Evolutionary conservation across 2,888 invertebrate genomes (phyloP).

Genomic region (Notodonta dromedarius): DNA sequence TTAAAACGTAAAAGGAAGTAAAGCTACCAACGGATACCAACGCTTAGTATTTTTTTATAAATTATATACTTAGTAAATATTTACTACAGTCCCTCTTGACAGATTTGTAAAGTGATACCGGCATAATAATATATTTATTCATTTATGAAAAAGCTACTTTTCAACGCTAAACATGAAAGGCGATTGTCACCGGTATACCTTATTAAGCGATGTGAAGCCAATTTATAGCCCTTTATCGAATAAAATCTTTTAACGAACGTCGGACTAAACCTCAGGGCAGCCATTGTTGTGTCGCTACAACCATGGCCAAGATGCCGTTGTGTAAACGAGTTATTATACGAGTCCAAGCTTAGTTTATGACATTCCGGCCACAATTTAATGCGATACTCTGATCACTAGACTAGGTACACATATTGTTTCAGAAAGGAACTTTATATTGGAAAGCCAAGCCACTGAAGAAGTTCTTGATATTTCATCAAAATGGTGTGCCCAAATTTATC

Average conservation of each 20-base stretch:
- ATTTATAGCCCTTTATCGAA: slow-evolving; percentile 71
- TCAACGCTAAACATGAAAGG: slow-evolving; percentile 39
- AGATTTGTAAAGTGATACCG: no score
- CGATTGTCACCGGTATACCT: slow-evolving; percentile 56
- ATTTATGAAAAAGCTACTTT: background rate
- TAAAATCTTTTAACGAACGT: slow-evolving; percentile 63
- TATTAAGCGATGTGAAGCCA: slow-evolving; percentile 66
- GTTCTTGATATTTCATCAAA: background rate
- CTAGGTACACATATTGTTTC: background rate
- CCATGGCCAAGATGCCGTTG: slow-evolving; percentile 54
- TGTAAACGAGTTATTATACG: slow-evolving; percentile 70
- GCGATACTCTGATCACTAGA: background rate
- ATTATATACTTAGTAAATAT: slow-evolving; percentile 7
- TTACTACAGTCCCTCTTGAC: no score
- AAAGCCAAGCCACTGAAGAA: background rate
- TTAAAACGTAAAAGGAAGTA: slow-evolving; percentile 55
- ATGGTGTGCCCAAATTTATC: background rate
- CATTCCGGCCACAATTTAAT: slow-evolving; percentile 59
- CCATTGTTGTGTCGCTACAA: slow-evolving; percentile 74
- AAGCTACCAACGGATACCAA: slow-evolving; percentile 28
- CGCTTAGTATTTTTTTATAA: slow-evolving; percentile 11
- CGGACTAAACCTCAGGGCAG: slow-evolving; percentile 53
- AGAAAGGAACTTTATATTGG: background rate
- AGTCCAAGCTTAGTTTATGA: slow-evolving; percentile 59
- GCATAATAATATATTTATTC: no score